These are phyloP conservation scores for Opisthograptis luteolata DNA, from an alignment of 2,888 invertebrate species.

Conservation along the genomic window DNA sequence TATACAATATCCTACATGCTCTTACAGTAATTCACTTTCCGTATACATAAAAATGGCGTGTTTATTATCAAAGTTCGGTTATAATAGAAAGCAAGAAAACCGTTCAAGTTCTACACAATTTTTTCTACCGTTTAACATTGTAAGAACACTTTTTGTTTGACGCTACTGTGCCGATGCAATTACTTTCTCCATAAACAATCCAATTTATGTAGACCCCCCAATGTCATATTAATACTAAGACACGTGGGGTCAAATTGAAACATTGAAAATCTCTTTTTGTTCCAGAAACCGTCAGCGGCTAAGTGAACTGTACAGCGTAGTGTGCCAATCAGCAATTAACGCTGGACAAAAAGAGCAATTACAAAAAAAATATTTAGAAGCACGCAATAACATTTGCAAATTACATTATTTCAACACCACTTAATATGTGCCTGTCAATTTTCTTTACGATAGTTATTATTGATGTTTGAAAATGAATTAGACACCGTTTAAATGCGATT, in stretches of 20 bases:
- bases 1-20: too few species aligned
- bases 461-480: neutral
- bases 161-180: neutral
- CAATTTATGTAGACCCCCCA: neutral
- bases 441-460: constrained; percentile 7
- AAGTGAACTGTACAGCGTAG: constrained; percentile 6
- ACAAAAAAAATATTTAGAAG: constrained; percentile 23
- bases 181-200: neutral
- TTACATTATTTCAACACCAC: constrained; percentile 20
- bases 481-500: neutral
- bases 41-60: constrained; percentile 11
- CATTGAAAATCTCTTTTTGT: neutral
- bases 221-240: neutral
- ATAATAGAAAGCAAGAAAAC: constrained; percentile 1
- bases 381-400: constrained; percentile 29
- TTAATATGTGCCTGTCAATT: constrained; percentile 1
- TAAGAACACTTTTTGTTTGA: neutral
- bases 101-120: neutral
- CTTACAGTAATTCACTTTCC: neutral
- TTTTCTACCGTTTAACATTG: neutral
- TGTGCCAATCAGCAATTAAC: constrained; percentile 29
- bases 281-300: neutral
- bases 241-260: neutral
- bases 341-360: constrained; percentile 24
- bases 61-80: constrained; percentile 3